phyloP scores from a whole-genome alignment of 1,140 invertebrate species.

The Octopus bimaculoides region DNA sequence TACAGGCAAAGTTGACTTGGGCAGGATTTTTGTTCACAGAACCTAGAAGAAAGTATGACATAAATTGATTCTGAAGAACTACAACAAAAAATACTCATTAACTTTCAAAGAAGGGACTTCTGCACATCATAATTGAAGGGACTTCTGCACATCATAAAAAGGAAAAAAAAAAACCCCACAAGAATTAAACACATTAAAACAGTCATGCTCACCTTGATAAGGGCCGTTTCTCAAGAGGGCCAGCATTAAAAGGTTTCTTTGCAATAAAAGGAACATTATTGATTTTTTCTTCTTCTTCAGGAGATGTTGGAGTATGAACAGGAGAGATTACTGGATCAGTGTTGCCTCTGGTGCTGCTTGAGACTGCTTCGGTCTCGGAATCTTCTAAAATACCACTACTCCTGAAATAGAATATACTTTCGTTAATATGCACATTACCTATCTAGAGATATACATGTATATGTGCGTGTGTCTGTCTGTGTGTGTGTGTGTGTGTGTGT shows the following conservation, averaged over 20 bases:
- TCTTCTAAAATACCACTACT: conserved; percentile 65
- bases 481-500: background rate
- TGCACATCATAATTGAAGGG: no score
- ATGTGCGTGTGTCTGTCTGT: background rate
- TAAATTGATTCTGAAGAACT: no score
- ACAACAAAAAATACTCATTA: no score
- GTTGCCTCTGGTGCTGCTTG: conserved; percentile 21
- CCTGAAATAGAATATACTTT: conserved; percentile 38
- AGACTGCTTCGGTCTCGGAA: conserved; percentile 57
- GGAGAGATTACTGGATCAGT: conserved; percentile 23
- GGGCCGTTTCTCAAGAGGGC: background rate
- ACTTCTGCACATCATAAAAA: no score
- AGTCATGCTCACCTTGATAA: conserved; percentile 1
- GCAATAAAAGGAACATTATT: background rate
- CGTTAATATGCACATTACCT: no score
- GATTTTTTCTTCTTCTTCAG: conserved; percentile 12
- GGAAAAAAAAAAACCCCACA: no score
- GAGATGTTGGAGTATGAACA: conserved; percentile 26
- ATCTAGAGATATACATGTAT: conserved; percentile 12
- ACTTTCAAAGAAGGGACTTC: no score
- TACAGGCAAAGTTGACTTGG: no score
- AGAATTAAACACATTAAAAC: no score
- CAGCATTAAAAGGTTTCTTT: background rate
- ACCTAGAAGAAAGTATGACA: no score
- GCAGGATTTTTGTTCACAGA: no score